Base-by-base conservation (phyloP, 1,140 invertebrate species). In the Triops cancriformis region DNA sequence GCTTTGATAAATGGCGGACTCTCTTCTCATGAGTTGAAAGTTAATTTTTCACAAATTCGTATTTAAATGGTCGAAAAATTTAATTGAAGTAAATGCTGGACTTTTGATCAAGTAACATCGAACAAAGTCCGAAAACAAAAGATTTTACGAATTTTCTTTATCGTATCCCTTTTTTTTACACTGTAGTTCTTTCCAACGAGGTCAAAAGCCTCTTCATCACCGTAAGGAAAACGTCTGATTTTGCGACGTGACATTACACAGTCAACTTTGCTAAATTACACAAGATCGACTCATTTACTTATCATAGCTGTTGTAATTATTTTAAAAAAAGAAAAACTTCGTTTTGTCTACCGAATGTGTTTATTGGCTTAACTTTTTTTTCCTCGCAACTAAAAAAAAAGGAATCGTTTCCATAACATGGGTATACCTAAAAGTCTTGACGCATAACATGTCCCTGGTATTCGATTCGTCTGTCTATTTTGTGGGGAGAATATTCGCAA, bases 281-380 rank as follows among this genome's bases (percentile, higher is more conserved):
- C 3, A n/a, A 23, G n/a, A 64, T 37, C 2, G 2, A 37, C 7
- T 37, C 31, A 37, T 7, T 37, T 37, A 37, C 31, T 37, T 37
- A 7, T 37, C 31, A 7, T 4, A 37, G 2, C 7, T 37, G 31
- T 37, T 37, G 6, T 9, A 64, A 10, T 51, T 64, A 64, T 18
- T 18, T 14, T 18, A 64, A 64, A 64, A 64, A 64, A 5, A 18
- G 5, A 14, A 23, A 64, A 18, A 64, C 9, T 64, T 18, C 23
- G 3, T 64, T 45, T 64, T 23, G 51, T 23, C 51, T 64, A 64
- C 51, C 18, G 51, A 64, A 64, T 64, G 1, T 64, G 51, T 64
- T 64, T 64, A 64, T 64, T 64, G 51, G 51, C 51, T 64, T 64
- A 23, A 64, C 43, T 45, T 64, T 64, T 64, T 64, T 64, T 18